phyloP scores from a whole-genome alignment of 2,888 invertebrate genomes.

The Micoletzkya japonica region DNA sequence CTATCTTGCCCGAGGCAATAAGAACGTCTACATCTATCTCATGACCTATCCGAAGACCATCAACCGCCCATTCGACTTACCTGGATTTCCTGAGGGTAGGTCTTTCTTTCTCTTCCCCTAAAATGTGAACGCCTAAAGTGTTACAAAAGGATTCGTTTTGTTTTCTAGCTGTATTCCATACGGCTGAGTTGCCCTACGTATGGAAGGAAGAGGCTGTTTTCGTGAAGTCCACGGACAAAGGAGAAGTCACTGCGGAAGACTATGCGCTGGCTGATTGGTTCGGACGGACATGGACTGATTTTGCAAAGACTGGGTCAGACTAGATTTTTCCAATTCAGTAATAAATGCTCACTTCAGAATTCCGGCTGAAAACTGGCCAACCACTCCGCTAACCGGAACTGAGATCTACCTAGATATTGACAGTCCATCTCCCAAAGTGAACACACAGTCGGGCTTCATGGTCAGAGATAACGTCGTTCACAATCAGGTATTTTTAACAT shows the following conservation, averaged over 20 bases:
- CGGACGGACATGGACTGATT: constrained; percentile 31
- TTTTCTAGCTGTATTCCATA: constrained; percentile 31
- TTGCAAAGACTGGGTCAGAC: constrained; percentile 27
- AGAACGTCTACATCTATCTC: constrained; percentile 13
- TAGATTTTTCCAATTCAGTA: too few species aligned
- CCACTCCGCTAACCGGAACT: background rate
- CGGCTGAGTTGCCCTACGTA: constrained; percentile 27
- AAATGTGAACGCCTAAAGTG: too few species aligned
- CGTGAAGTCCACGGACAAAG: constrained; percentile 5
- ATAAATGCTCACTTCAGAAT: background rate
- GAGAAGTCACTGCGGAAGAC: constrained; percentile 16
- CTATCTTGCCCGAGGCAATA: constrained; percentile 16
- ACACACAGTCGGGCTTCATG: background rate
- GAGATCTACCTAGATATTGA: constrained; percentile 14
- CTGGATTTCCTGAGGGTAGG: constrained; percentile 22
- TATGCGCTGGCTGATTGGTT: constrained; percentile 31
- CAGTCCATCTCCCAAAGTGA: constrained; percentile 9
- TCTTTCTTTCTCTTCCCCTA: too few species aligned
- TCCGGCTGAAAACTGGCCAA: constrained; percentile 8
- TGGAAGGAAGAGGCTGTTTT: constrained; percentile 27
- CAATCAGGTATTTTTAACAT: constrained; percentile 24
- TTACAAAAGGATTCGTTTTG: background rate
- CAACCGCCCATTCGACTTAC: constrained; percentile 4
- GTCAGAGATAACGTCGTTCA: constrained; percentile 12
- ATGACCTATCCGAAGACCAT: constrained; percentile 24